phyloP scores from a whole-genome alignment of 2,113 vertebrate genomes.

The Corydoras sp. region DNA sequence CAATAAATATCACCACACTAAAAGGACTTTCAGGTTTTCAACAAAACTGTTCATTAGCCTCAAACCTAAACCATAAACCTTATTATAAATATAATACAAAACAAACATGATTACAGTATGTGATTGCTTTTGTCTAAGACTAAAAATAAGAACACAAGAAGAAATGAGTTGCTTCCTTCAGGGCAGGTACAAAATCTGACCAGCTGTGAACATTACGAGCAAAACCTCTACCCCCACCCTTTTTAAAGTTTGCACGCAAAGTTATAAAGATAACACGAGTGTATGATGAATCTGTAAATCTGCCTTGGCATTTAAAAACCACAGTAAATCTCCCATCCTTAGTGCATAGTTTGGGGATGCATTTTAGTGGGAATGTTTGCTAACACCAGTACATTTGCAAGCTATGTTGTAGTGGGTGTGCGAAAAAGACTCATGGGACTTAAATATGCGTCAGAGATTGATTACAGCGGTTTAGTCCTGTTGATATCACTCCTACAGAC shows the following conservation, averaged over 20 bases:
- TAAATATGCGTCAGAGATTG: constrained; percentile 2
- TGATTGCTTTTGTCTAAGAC: too few species aligned
- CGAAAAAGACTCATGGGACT: background rate
- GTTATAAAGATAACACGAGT: constrained; percentile 2
- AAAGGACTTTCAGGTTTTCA: too few species aligned
- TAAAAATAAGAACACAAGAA: too few species aligned
- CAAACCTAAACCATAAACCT: too few species aligned
- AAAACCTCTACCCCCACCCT: background rate
- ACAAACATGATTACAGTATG: too few species aligned
- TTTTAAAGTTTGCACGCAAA: constrained; percentile 4
- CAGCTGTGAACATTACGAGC: constrained; percentile 8
- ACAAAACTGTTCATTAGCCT: too few species aligned
- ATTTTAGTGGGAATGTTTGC: background rate
- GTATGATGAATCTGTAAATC: background rate
- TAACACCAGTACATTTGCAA: constrained; percentile 14
- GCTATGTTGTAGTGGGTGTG: constrained; percentile 1
- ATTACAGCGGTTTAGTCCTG: background rate
- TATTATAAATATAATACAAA: too few species aligned
- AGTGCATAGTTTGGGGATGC: constrained; percentile 1
- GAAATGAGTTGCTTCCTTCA: constrained; percentile 3
- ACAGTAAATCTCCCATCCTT: constrained; percentile 3
- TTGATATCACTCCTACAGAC: constrained; percentile 16
- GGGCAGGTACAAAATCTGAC: constrained; percentile 16
- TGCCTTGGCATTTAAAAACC: background rate
- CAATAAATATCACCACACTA: too few species aligned